These are phyloP conservation scores for Chelmon rostratus DNA, from an alignment of 2,797 vertebrate genomes.

Conservation along the genomic window DNA sequence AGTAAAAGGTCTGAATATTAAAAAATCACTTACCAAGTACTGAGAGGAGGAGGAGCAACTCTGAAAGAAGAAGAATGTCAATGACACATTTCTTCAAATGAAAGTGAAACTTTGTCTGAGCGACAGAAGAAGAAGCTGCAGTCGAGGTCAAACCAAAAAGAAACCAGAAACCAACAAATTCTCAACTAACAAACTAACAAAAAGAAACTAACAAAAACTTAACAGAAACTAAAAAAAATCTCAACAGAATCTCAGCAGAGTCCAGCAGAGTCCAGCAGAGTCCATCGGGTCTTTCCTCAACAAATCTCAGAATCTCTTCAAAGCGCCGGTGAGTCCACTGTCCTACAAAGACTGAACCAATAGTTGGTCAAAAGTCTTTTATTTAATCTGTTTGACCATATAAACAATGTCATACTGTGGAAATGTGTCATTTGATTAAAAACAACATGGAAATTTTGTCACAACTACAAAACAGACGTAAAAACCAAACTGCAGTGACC, in stretches of 20 bases:
- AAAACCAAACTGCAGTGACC: no score
- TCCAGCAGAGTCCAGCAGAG: neutral
- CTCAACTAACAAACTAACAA: no score
- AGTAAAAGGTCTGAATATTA: neutral
- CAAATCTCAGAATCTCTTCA: neutral
- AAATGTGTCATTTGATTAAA: no score
- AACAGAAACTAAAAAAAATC: no score
- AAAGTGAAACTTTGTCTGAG: neutral
- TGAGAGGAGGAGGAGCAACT: conserved; percentile 19
- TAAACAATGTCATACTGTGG: no score
- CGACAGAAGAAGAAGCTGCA: neutral
- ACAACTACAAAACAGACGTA: no score
- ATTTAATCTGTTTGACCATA: neutral
- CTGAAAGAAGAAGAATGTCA: neutral
- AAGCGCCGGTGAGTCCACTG: conserved; percentile 34
- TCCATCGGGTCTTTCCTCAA: neutral
- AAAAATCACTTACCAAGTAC: neutral
- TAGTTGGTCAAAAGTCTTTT: neutral
- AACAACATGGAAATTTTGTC: no score
- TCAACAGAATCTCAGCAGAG: no score
- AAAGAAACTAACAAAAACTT: no score
- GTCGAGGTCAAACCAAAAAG: neutral
- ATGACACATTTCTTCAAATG: neutral
- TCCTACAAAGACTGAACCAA: neutral
- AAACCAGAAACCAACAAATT: no score